Conservation (phyloP, 2,888 invertebrate genomes). For the Polietes domitor region DNA sequence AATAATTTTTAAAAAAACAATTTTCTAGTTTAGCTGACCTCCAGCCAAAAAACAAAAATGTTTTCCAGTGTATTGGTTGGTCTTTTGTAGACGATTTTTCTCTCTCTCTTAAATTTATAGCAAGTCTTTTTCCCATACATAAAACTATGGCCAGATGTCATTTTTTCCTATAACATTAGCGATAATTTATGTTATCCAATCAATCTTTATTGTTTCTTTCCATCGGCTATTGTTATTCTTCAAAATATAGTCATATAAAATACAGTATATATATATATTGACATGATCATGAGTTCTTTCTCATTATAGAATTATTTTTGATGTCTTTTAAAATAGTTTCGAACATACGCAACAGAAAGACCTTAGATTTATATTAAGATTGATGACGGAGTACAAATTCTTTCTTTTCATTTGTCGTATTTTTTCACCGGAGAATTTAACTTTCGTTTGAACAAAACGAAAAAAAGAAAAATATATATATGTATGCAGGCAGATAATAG, state of each 20-base stretch:
- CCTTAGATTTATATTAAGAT: conserved; percentile 61
- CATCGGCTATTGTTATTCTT: background rate
- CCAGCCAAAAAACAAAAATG: too few species aligned
- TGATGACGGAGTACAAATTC: conserved; percentile 53
- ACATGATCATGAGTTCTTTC: background rate
- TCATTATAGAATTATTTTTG: conserved; percentile 9
- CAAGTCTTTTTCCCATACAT: background rate
- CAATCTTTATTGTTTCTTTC: background rate
- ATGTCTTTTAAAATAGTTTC: conserved; percentile 49
- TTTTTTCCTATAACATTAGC: background rate
- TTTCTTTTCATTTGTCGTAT: conserved; percentile 39
- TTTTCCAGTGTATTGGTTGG: too few species aligned
- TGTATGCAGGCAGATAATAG: conserved; percentile 39
- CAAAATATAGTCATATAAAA: background rate
- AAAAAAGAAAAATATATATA: conserved; percentile 51
- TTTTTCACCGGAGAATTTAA: conserved; percentile 49
- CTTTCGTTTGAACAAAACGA: conserved; percentile 57
- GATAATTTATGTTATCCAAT: background rate
- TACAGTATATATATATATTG: background rate
- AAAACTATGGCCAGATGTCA: background rate
- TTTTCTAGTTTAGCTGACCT: too few species aligned
- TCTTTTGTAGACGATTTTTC: too few species aligned
- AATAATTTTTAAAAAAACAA: too few species aligned
- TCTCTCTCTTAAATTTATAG: too few species aligned
- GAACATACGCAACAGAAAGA: conserved; percentile 47